phyloP scores from a whole-genome alignment of 2,113 vertebrate genomes.

The Thamnaconus septentrionalis region DNA sequence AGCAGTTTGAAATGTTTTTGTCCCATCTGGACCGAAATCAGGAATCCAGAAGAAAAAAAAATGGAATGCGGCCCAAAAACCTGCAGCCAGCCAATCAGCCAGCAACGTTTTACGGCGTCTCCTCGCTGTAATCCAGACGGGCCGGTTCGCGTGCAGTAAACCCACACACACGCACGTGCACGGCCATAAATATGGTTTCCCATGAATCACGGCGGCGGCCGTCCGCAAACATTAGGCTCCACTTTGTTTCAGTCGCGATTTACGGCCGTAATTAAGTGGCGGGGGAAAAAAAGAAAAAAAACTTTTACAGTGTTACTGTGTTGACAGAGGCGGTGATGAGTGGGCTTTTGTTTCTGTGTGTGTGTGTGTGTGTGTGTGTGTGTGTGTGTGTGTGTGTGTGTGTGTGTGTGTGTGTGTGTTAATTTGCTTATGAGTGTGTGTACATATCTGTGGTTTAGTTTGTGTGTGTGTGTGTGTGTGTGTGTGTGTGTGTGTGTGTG shows the following conservation, averaged over 20 bases:
- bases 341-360: slow-evolving; percentile 24
- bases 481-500: slow-evolving; percentile 23
- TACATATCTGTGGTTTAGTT: background rate
- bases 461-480: background rate
- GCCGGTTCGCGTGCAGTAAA: too few species aligned
- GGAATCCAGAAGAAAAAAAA: too few species aligned
- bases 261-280: background rate
- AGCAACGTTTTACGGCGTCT: too few species aligned
- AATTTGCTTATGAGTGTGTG: slow-evolving; percentile 7
- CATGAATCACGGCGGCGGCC: background rate
- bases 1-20: too few species aligned
- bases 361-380: slow-evolving; percentile 10
- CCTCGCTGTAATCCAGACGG: too few species aligned
- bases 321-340: slow-evolving; percentile 35
- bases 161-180: too few species aligned
- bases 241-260: background rate
- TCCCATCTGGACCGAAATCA: too few species aligned
- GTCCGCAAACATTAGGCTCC: background rate
- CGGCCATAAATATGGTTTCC: background rate
- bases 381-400: too few species aligned
- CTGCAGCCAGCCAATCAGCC: too few species aligned
- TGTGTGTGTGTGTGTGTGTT: background rate
- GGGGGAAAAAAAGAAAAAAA: background rate
- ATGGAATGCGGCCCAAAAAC: too few species aligned
- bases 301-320: slow-evolving; percentile 5